Evolutionary conservation across 2,888 invertebrate genomes (phyloP).

Genomic region (Leucophora obtusa): DNA sequence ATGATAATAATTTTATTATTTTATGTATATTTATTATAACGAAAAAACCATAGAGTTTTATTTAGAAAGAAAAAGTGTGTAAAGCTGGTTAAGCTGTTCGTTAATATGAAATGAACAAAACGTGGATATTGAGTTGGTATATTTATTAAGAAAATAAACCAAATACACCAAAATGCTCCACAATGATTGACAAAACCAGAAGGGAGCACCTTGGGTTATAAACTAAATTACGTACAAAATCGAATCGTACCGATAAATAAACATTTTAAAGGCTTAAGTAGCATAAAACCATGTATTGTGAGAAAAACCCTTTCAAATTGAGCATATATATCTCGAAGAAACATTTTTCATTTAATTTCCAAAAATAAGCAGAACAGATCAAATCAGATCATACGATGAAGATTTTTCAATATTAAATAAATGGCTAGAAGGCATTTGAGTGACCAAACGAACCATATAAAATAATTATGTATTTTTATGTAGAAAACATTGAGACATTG

Average conservation of each 20-base stretch:
- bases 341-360: slow-evolving; percentile 50
- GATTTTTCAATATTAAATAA: slow-evolving; percentile 38
- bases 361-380: slow-evolving; percentile 29
- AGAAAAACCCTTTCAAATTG: not conserved
- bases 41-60: slow-evolving; percentile 66
- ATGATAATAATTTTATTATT: slow-evolving; percentile 66
- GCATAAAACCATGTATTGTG: not conserved
- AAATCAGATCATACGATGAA: slow-evolving; percentile 36
- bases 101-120: slow-evolving; percentile 43
- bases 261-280: slow-evolving; percentile 15
- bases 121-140: slow-evolving; percentile 47
- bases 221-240: slow-evolving; percentile 15
- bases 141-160: slow-evolving; percentile 16
- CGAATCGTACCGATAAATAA: slow-evolving; percentile 6
- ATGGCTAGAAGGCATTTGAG: slow-evolving; percentile 50
- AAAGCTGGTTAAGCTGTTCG: slow-evolving; percentile 41
- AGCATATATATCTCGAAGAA: slow-evolving; percentile 5
- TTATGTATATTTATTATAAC: slow-evolving; percentile 67
- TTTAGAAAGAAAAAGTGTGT: slow-evolving; percentile 64
- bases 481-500: slow-evolving; percentile 37
- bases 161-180: slow-evolving; percentile 28
- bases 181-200: slow-evolving; percentile 22
- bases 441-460: slow-evolving; percentile 31
- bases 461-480: slow-evolving; percentile 41
- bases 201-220: slow-evolving; percentile 35